Base-by-base conservation (phyloP, 2,113 vertebrate species). In the Laticauda colubrina region DNA sequence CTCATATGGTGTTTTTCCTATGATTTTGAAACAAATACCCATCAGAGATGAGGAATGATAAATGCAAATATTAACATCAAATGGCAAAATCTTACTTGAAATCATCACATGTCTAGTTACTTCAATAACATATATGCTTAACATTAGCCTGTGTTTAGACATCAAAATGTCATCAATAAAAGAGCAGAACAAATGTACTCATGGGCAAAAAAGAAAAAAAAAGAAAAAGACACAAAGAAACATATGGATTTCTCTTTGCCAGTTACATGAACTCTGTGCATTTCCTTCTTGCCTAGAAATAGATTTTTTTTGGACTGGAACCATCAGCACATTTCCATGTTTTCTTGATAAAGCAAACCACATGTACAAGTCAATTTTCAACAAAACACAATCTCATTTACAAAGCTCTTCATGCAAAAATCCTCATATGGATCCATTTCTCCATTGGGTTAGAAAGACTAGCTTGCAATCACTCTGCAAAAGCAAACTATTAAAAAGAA, bases 141-240 rank as follows among this genome's bases (percentile, higher is more conserved):
- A 85, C 95, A 90, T 92, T 96, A 93, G 64, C 94, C 95, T 97
- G 93, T 43, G 87, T 15, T 94, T 96, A 93, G 93, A 92, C 94
- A 29, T 96, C 51, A 95, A 92, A 94, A 89, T 91, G 95, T 96
- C 95, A 91, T 96, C 94, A 96, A 95, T 96, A 96, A 97, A 95
- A 92, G 90, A 94, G 81, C 87, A 95, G 48, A 94, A 96, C 94
- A 87, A 94, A 64, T 95, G 43, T 94, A 85, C 95, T 34, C 48
- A 87, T 91, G 90, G 69, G 94, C 12, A 87, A 93, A 92, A 85
- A 39, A 3, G 7, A 21, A 8, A 75, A 69, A 69, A 81, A 81
- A 39, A 2, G 7, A 95, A 29, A 69, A 69, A n/a, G 26, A 69
- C 4, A 94, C 88, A 89, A 92, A 97, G 95, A 95, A 87, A 94